Base-by-base conservation (phyloP, 1,140 invertebrate species). In the Holotrichia oblita region DNA sequence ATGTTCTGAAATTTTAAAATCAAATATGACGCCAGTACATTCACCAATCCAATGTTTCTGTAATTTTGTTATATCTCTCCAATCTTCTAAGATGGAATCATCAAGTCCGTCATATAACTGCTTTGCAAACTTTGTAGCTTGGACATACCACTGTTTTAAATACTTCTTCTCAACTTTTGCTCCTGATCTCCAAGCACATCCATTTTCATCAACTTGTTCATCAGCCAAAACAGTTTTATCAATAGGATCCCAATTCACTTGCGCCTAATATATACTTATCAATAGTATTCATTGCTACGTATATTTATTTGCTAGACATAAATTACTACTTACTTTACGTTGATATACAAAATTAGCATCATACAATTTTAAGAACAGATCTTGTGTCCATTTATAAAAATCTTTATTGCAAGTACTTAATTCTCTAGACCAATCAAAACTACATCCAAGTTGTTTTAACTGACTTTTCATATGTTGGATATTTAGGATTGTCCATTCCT, bases 181-280 rank as follows among this genome's bases (percentile, higher is more conserved):
- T 0, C 98, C 98, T 17, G 98, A 99, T 78, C 99, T 89, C 99
- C 99, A 99, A 0, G 97, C 98, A 81, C 90, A 90, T 22, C 97
- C 96, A 86, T 95, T 91, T 61, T 92, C 91, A 89, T 98, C 97
- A 34, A 99, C 96, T 91, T 99, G 99, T 87, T 99, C 99, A 89
- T 99, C 94, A 17, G 99, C 99, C 77, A 99, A 87, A 6, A 99
- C 99, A 12, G 99, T 99, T 87, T 96, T 87, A 89, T 99, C 99
- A 0, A 99, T 89, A 0, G 99, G 99, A 91, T 99, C 99, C 98
- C 98, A 99, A 89, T 99, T 99, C 0, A 99, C 98, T 80, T 93
- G 89, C 17, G 95, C 93, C 92, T 95, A 74, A 40, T 72, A 73
- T 73, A 40, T n/a, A 40, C 2, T 41, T 41, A 14, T 40, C 12